Evolutionary conservation across 1,140 invertebrate species (phyloP).

Genomic region (Argopecten irradians): DNA sequence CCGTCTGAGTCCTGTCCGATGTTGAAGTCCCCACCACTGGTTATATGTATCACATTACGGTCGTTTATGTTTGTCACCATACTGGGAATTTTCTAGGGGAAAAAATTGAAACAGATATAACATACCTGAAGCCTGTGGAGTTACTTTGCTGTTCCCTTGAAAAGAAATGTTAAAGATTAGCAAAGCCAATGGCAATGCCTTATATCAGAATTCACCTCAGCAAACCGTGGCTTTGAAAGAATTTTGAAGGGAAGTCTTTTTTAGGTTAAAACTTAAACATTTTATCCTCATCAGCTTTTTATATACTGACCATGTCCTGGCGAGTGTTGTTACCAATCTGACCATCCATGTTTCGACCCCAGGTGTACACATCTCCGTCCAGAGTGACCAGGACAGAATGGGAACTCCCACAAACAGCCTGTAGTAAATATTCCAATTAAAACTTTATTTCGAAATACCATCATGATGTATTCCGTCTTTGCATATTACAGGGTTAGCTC

Average conservation of each 20-base stretch:
- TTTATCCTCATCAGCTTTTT: background rate
- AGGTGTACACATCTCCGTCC: constrained; percentile 83
- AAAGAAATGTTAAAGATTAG: no score
- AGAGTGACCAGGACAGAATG: constrained; percentile 83
- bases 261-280: background rate
- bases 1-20: constrained; percentile 81
- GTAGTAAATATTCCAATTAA: constrained; percentile 57
- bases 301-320: constrained; percentile 75
- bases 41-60: constrained; percentile 77
- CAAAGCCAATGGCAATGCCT: no score
- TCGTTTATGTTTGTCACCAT: constrained; percentile 75
- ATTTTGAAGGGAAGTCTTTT: background rate
- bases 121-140: background rate
- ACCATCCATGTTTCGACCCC: constrained; percentile 85
- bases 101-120: constrained; percentile 26
- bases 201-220: no score
- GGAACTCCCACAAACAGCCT: constrained; percentile 84
- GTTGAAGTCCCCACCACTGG: constrained; percentile 85
- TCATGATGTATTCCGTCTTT: no score
- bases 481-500: no score
- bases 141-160: no score
- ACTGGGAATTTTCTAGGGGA: constrained; percentile 68
- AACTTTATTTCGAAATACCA: no score
- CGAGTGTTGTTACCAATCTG: constrained; percentile 83
- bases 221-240: no score